phyloP scores from a whole-genome alignment of 1,140 invertebrate species.

The Oryctes rhinoceros region DNA sequence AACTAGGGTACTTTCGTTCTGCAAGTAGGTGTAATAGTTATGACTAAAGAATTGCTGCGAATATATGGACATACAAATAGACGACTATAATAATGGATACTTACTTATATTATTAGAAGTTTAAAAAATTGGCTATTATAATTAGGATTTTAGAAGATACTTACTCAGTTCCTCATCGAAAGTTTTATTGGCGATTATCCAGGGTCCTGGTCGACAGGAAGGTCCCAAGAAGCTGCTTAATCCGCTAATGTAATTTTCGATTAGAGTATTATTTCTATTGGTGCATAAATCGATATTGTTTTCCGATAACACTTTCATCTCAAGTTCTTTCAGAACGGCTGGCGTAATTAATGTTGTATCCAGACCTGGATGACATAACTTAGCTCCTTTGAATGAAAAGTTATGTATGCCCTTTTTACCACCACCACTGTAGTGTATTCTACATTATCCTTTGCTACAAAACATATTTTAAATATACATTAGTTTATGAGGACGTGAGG shows the following conservation, averaged over 20 bases:
- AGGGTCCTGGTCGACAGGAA: conserved; percentile 72
- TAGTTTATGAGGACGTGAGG: no score
- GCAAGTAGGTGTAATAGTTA: neutral
- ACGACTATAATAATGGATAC: no score
- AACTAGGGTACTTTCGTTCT: conserved; percentile 62
- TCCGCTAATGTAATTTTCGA: conserved; percentile 66
- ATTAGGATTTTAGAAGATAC: conserved; percentile 56
- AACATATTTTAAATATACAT: neutral
- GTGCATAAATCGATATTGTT: conserved; percentile 46
- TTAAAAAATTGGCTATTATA: no score
- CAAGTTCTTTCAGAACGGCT: conserved; percentile 68
- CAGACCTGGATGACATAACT: conserved; percentile 72
- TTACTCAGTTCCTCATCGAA: conserved; percentile 69
- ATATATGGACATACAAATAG: no score
- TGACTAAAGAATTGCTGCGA: no score
- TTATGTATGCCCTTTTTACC: conserved; percentile 60
- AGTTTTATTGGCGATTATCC: conserved; percentile 65
- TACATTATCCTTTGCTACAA: neutral
- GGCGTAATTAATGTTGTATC: conserved; percentile 66
- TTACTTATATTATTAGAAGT: no score
- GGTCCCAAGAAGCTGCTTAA: conserved; percentile 67
- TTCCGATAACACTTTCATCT: conserved; percentile 59
- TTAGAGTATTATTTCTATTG: conserved; percentile 54
- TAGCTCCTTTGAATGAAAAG: conserved; percentile 62
- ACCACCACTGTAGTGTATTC: conserved; percentile 65